Conservation (phyloP, 2,888 invertebrate species). For the Drosophila pseudotalamancana region DNA sequence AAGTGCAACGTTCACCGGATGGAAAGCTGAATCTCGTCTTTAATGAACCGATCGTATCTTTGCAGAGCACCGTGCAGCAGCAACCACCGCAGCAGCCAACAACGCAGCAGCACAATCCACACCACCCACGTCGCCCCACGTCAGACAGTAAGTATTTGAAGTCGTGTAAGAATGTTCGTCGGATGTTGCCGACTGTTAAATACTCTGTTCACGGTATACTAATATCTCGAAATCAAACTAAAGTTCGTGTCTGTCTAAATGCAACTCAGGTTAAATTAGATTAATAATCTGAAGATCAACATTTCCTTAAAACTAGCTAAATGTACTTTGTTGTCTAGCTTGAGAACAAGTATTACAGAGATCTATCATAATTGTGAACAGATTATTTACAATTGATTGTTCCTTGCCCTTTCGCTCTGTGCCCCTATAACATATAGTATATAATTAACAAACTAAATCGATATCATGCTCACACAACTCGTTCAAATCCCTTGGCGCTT, state of each 20-base stretch:
- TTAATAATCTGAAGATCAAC: too few relatives aligned
- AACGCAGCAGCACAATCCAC: slow-evolving; percentile 27
- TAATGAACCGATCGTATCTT: slow-evolving; percentile 80
- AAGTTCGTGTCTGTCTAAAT: too few relatives aligned
- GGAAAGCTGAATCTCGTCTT: slow-evolving; percentile 82
- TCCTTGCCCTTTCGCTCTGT: too few relatives aligned
- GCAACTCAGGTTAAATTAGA: too few relatives aligned
- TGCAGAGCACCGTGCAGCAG: slow-evolving; percentile 52
- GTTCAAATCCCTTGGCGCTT: slow-evolving; percentile 43
- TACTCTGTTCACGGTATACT: neutral
- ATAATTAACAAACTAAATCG: slow-evolving; percentile 61
- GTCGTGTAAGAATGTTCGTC: neutral
- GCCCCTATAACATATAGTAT: slow-evolving; percentile 1
- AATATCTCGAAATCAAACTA: neutral
- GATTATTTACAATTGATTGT: neutral
- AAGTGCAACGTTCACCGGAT: slow-evolving; percentile 82
- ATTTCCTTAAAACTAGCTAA: too few relatives aligned
- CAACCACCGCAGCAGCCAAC: slow-evolving; percentile 4
- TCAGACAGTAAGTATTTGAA: slow-evolving; percentile 65
- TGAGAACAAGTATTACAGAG: too few relatives aligned
- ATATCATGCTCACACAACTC: slow-evolving; percentile 31
- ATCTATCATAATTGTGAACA: too few relatives aligned
- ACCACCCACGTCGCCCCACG: slow-evolving; percentile 33
- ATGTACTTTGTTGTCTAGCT: too few relatives aligned
- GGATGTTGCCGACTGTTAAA: neutral